A percentile compares a stretch with the other conserved stretches of the same genome.
phyloP scores from a whole-genome alignment of 2,113 vertebrate species.

The Myocastor coypus region DNA sequence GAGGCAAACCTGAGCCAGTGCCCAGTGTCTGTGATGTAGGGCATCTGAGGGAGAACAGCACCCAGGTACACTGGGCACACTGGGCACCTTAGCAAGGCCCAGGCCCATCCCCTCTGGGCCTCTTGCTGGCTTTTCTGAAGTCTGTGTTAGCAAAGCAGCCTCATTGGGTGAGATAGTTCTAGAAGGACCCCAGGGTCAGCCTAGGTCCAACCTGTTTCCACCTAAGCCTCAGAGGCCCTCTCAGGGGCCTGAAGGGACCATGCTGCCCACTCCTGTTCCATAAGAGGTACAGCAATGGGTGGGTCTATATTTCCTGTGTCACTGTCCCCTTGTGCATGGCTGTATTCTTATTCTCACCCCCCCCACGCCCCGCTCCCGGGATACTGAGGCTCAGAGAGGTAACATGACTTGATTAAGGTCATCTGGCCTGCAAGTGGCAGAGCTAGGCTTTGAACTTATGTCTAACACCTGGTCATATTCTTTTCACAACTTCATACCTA shows the following conservation, averaged over 20 bases:
- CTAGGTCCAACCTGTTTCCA: not conserved
- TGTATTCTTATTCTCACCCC: not conserved
- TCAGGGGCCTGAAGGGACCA: not conserved
- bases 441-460: not conserved
- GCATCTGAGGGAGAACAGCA: not conserved
- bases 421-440: not conserved
- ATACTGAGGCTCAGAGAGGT: not conserved
- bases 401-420: not conserved
- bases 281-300: not conserved
- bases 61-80: too few relatives aligned
- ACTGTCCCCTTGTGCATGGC: rapidly evolving
- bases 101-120: not conserved
- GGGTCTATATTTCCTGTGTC: not conserved
- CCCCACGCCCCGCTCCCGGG: rapidly evolving
- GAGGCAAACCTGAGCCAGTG: rapidly evolving
- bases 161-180: not conserved
- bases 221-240: not conserved
- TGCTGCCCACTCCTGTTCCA: rapidly evolving
- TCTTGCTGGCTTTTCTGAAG: not conserved
- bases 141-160: not conserved
- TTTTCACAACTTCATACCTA: not conserved
- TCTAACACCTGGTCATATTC: not conserved
- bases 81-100: not conserved
- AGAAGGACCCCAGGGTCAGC: not conserved
- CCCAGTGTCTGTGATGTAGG: not conserved